Evolutionary conservation across 2,113 vertebrate genomes (phyloP).

Genomic region (Aythya baeri): DNA sequence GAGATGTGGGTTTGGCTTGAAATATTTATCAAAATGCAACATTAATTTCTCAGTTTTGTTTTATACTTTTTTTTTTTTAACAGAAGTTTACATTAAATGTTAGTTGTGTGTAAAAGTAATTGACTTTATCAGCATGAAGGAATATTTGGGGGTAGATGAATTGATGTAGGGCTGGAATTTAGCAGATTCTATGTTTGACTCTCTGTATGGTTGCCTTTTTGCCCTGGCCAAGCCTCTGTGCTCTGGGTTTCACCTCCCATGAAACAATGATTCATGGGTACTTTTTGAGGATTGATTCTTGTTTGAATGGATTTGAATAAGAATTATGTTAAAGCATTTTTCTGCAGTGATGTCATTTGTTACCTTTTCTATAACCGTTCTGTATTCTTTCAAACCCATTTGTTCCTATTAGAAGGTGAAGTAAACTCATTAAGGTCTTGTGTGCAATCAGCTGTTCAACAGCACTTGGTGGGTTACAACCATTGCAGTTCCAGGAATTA

Average conservation of each 20-base stretch:
- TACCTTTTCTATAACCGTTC: background rate
- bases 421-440: background rate
- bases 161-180: background rate
- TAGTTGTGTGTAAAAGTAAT: background rate
- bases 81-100: background rate
- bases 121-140: background rate
- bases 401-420: background rate
- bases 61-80: background rate
- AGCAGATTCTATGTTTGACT: background rate
- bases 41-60: background rate
- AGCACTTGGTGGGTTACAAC: background rate
- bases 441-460: background rate
- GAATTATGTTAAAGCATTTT: background rate
- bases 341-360: background rate
- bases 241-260: background rate
- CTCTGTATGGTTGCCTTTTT: background rate
- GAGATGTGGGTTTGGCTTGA: background rate
- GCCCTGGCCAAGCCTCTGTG: background rate
- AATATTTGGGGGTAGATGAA: background rate
- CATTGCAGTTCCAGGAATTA: background rate
- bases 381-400: background rate
- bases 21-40: background rate
- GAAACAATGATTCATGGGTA: background rate
- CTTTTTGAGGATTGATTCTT: background rate
- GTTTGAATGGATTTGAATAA: background rate